phyloP scores from a whole-genome alignment of 1,140 invertebrate genomes.

The Drosophila asahinai region DNA sequence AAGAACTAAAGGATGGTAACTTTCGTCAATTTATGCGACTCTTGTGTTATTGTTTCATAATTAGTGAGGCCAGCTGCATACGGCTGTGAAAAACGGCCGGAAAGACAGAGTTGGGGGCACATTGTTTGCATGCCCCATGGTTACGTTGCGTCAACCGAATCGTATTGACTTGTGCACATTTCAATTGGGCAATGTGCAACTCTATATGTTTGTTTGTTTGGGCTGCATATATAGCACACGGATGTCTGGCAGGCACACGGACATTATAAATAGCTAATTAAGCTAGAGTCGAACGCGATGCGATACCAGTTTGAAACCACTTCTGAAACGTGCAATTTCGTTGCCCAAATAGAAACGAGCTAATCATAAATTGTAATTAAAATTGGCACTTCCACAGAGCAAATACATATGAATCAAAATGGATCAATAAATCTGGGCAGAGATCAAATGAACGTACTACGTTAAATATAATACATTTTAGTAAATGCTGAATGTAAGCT shows the following conservation, averaged over 20 bases:
- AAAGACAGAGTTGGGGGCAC: constrained; percentile 12
- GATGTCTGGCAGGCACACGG: constrained; percentile 33
- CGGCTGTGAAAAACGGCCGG: constrained; percentile 34
- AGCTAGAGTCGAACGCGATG: constrained; percentile 28
- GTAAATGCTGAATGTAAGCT: neutral
- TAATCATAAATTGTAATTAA: constrained; percentile 28
- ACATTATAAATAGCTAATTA: constrained; percentile 77
- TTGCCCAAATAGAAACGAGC: constrained; percentile 12
- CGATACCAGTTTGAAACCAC: constrained; percentile 13
- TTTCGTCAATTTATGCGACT: constrained; percentile 48
- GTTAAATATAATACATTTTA: neutral
- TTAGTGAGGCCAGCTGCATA: constrained; percentile 44
- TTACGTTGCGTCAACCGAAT: constrained; percentile 45
- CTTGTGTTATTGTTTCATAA: constrained; percentile 61
- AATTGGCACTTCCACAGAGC: constrained; percentile 12
- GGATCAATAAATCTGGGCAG: constrained; percentile 10
- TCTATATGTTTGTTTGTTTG: constrained; percentile 30
- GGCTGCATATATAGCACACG: constrained; percentile 2
- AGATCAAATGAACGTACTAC: neutral
- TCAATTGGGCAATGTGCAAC: constrained; percentile 38
- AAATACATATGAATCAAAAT: constrained; percentile 12
- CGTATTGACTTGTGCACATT: constrained; percentile 72
- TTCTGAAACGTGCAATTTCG: constrained; percentile 15
- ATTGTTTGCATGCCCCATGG: constrained; percentile 46
- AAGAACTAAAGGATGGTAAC: constrained; percentile 13